Evolutionary conservation across 2,888 invertebrate species (phyloP).

Genomic region (Nowickia ferox): DNA sequence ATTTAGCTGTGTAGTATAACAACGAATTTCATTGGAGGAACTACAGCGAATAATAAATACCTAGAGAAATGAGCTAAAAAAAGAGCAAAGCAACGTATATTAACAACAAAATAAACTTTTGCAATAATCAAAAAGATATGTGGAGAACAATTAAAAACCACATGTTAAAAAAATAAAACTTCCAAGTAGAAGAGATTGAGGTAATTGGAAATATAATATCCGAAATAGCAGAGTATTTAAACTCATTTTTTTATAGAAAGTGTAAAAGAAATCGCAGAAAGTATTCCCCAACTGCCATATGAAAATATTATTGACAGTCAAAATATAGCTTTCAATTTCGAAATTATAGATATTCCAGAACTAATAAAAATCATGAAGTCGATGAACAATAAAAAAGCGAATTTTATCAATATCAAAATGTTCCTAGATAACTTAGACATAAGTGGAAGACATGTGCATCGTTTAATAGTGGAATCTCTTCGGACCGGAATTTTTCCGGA

Average conservation of each 20-base stretch:
- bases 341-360: background rate
- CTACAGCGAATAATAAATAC: conserved; percentile 7
- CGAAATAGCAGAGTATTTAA: conserved; percentile 1
- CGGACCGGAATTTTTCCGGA: too few relatives aligned
- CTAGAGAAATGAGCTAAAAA: conserved; percentile 7
- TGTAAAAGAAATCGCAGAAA: too few relatives aligned
- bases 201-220: background rate
- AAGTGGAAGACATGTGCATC: background rate
- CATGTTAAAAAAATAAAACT: background rate
- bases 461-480: background rate
- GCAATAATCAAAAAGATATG: background rate
- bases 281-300: background rate
- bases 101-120: background rate
- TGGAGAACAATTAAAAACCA: background rate
- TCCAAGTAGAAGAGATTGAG: background rate
- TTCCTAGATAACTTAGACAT: background rate
- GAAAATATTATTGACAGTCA: background rate
- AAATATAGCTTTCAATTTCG: background rate
- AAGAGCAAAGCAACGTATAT: background rate
- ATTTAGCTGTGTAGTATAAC: conserved; percentile 13
- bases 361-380: background rate
- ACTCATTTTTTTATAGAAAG: too few relatives aligned
- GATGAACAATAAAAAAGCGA: background rate
- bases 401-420: background rate
- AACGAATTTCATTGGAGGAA: background rate